These are phyloP conservation scores for Lasiommata megera DNA, from an alignment of 2,888 invertebrate genomes.

Conservation along the genomic window DNA sequence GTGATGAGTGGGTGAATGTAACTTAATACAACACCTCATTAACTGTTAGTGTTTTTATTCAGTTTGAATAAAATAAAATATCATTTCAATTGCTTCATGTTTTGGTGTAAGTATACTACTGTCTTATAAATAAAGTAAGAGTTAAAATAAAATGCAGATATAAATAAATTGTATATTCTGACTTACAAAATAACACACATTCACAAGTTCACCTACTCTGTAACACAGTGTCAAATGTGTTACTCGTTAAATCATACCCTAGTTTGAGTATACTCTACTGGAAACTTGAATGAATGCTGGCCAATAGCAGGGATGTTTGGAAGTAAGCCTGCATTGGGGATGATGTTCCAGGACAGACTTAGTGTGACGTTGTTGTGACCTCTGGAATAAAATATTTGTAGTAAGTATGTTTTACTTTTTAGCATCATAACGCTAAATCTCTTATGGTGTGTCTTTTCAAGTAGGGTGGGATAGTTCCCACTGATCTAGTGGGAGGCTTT, in stretches of 20 bases:
- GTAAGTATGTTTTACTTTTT: neutral
- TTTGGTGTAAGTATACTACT: neutral
- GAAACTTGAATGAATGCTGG: slow-evolving; percentile 94
- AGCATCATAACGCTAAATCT: too few relatives aligned
- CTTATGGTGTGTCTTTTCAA: too few relatives aligned
- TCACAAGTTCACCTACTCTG: slow-evolving; percentile 35
- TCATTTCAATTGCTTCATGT: too few relatives aligned
- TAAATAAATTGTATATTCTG: slow-evolving; percentile 47
- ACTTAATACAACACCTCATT: too few relatives aligned
- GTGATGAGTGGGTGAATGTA: too few relatives aligned
- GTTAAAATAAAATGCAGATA: slow-evolving; percentile 43
- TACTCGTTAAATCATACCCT: slow-evolving; percentile 64
- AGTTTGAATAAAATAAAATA: too few relatives aligned
- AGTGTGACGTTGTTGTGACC: slow-evolving; percentile 96
- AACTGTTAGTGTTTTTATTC: too few relatives aligned
- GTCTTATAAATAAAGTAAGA: neutral
- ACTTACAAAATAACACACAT: slow-evolving; percentile 45
- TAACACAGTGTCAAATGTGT: slow-evolving; percentile 30
- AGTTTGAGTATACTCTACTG: slow-evolving; percentile 89
- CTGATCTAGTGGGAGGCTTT: too few relatives aligned
- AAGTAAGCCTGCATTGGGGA: slow-evolving; percentile 98
- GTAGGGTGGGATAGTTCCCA: too few relatives aligned
- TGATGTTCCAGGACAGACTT: slow-evolving; percentile 98
- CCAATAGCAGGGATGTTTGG: slow-evolving; percentile 93
- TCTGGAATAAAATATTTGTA: slow-evolving; percentile 76